phyloP scores from a whole-genome alignment of 2,888 invertebrate species.

The Timema podura region DNA sequence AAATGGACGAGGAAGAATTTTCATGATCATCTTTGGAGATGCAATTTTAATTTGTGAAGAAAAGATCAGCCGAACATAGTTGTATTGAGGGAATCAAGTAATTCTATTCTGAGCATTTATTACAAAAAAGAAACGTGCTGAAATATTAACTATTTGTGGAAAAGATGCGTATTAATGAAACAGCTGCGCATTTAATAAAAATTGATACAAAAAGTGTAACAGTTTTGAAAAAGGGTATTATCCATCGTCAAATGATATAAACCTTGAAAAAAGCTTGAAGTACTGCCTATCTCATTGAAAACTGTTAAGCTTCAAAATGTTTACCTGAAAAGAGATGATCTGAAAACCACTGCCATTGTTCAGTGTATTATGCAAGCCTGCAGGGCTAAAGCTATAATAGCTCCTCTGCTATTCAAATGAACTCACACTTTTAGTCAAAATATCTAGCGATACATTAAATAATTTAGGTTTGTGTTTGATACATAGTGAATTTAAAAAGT shows the following conservation, averaged over 20 bases:
- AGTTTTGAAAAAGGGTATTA: not conserved
- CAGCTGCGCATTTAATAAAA: not conserved
- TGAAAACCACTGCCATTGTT: not conserved
- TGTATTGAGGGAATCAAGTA: not conserved
- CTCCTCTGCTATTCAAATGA: too few species aligned
- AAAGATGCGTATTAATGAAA: not conserved
- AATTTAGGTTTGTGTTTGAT: too few species aligned
- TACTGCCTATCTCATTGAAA: too few species aligned
- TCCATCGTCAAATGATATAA: too few species aligned
- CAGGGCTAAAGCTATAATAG: too few species aligned
- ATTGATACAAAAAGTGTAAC: not conserved
- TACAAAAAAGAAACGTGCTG: not conserved
- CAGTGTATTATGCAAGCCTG: not conserved
- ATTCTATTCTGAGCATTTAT: slow-evolving; percentile 6
- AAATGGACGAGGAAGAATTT: not conserved
- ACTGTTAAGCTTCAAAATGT: too few species aligned
- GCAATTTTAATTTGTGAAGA: not conserved
- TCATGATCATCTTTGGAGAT: not conserved
- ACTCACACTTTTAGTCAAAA: too few species aligned
- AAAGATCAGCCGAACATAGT: not conserved
- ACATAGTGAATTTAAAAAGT: too few species aligned
- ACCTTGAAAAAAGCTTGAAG: too few species aligned
- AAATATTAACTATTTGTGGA: not conserved
- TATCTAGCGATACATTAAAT: too few species aligned
- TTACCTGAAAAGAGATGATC: too few species aligned